A percentile compares a stretch with the other conserved stretches of the same genome.
Conservation (phyloP, 2,888 invertebrate genomes). For the Proisotoma minuta region DNA sequence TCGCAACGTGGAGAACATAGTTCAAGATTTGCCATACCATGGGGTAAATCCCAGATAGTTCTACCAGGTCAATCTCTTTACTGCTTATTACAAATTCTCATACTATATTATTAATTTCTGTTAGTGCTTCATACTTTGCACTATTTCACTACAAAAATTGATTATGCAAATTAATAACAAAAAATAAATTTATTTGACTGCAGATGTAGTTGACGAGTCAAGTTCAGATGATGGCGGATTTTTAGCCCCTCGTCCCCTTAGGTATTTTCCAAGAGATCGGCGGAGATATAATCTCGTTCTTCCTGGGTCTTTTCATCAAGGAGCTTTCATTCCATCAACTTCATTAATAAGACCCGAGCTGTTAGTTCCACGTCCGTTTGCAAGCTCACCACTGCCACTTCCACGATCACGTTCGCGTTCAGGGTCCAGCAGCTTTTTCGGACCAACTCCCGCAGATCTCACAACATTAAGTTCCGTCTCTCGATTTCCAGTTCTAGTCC, state of each 20-base stretch:
- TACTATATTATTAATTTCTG: background rate
- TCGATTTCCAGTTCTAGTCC: conserved; percentile 48
- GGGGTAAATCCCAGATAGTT: conserved; percentile 40
- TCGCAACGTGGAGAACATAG: conserved; percentile 45
- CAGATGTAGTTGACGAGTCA: conserved; percentile 46
- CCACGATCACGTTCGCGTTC: conserved; percentile 44
- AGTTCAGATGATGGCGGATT: conserved; percentile 48
- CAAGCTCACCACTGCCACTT: conserved; percentile 46
- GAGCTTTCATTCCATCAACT: conserved; percentile 47
- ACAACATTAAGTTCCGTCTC: conserved; percentile 42
- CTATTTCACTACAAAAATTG: background rate
- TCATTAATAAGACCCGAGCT: conserved; percentile 44
- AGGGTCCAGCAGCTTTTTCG: conserved; percentile 42
- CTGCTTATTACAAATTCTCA: background rate
- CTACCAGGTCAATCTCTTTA: conserved; percentile 26
- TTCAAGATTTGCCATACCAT: conserved; percentile 37
- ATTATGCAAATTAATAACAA: background rate
- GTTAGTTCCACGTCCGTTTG: conserved; percentile 42
- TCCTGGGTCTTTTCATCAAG: conserved; percentile 46
- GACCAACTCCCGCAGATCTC: conserved; percentile 39
- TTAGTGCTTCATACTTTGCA: background rate
- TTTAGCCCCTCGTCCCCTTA: conserved; percentile 45
- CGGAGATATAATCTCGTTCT: conserved; percentile 48
- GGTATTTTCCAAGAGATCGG: conserved; percentile 46
- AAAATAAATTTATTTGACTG: conserved; percentile 5